A percentile compares a stretch with the other conserved stretches of the same genome.
Evolutionary conservation across 1,140 invertebrate species (phyloP).

Genomic region (Drosophila teissieri): DNA sequence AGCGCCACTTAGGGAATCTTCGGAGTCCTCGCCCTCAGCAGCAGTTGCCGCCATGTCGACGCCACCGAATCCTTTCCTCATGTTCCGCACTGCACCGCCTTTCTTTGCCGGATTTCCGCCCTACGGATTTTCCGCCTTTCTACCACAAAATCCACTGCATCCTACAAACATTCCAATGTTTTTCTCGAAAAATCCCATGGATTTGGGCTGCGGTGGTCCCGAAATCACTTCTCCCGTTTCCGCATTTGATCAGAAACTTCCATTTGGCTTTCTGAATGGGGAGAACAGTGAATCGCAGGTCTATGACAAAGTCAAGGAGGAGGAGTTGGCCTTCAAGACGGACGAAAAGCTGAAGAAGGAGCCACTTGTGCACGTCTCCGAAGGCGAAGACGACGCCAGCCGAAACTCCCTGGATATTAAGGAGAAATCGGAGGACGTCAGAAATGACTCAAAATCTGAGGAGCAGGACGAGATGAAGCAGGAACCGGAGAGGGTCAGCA

Average conservation of each 20-base stretch:
- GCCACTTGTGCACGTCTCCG: slow-evolving; percentile 20
- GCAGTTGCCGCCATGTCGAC: slow-evolving; percentile 84
- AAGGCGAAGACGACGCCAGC: slow-evolving; percentile 52
- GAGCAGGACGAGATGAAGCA: slow-evolving; percentile 10
- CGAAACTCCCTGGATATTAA: slow-evolving; percentile 13
- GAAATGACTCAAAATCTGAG: slow-evolving; percentile 10
- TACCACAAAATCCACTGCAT: slow-evolving; percentile 72
- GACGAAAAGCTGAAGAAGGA: slow-evolving; percentile 53
- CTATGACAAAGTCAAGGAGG: slow-evolving; percentile 3
- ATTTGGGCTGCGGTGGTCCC: slow-evolving; percentile 47
- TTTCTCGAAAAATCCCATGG: slow-evolving; percentile 85
- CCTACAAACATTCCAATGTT: slow-evolving; percentile 86
- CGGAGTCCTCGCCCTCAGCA: slow-evolving; percentile 22
- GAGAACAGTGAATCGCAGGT: slow-evolving; percentile 1
- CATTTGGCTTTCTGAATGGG: slow-evolving; percentile 39
- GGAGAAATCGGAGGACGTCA: slow-evolving; percentile 5
- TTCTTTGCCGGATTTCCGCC: slow-evolving; percentile 86
- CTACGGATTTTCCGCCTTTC: slow-evolving; percentile 84
- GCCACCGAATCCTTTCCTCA: slow-evolving; percentile 88
- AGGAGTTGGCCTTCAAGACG: slow-evolving; percentile 4
- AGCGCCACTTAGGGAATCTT: slow-evolving; percentile 12
- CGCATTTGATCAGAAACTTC: slow-evolving; percentile 54
- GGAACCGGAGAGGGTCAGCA: slow-evolving; percentile 19
- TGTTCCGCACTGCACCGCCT: slow-evolving; percentile 85
- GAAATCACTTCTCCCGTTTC: slow-evolving; percentile 46